Percentiles rank a stretch among this genome's conserved stretches.
phyloP scores from a whole-genome alignment of 2,797 vertebrate genomes.

The Aulostomus chinensis region DNA sequence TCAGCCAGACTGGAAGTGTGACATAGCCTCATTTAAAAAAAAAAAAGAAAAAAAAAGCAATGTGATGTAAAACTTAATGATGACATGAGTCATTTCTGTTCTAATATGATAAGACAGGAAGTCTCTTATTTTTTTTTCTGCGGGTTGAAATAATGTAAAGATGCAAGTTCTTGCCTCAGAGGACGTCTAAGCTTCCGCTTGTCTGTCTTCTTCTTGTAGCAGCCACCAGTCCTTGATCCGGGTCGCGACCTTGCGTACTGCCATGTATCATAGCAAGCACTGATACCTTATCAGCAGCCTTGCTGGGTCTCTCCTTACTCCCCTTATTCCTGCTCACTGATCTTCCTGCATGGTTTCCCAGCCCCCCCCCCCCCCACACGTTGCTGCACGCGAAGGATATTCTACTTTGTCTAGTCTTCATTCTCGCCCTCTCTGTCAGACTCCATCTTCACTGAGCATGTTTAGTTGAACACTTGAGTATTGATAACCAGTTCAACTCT shows the following conservation, averaged over 20 bases:
- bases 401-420: not conserved
- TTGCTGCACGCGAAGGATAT: too few relatives aligned
- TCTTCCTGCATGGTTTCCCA: conserved; percentile 80
- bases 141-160: too few relatives aligned
- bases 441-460: not conserved
- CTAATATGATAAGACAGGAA: not conserved
- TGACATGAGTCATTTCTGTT: not conserved
- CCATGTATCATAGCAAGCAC: conserved; percentile 31
- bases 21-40: too few relatives aligned
- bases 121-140: too few relatives aligned
- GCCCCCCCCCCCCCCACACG: not conserved
- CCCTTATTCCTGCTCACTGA: conserved; percentile 66
- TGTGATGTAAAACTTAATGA: too few relatives aligned
- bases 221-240: conserved; percentile 36
- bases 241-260: conserved; percentile 28
- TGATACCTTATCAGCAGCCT: conserved; percentile 43
- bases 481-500: not conserved
- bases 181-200: too few relatives aligned
- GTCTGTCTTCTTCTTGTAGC: too few relatives aligned
- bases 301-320: conserved; percentile 22
- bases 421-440: not conserved
- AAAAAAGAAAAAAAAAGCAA: too few relatives aligned
- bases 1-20: not conserved
- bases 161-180: too few relatives aligned
- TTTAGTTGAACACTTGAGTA: not conserved